Conservation (phyloP, 92 coral and sea anemone species). For the Diadumene lineata region DNA sequence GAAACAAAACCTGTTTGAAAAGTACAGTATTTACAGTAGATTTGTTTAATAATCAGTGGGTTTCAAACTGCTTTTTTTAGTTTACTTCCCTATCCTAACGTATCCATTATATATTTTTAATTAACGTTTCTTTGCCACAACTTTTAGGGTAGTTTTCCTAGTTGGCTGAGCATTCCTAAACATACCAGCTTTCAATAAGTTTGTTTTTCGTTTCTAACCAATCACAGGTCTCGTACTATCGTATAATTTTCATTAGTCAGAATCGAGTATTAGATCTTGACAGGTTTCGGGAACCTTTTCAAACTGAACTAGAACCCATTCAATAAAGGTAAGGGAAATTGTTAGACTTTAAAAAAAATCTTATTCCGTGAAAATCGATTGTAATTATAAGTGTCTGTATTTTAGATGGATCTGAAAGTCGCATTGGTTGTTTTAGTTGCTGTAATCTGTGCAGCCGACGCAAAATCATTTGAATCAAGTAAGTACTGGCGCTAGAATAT, state of each 20-base stretch:
- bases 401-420: slow-evolving; percentile 55
- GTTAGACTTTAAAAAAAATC: neutral
- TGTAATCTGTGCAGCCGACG: slow-evolving; percentile 36
- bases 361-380: neutral
- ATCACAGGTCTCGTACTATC: neutral
- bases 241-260: slow-evolving; percentile 10
- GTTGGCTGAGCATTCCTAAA: slow-evolving; percentile 22
- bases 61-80: neutral
- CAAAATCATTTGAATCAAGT: slow-evolving; percentile 43
- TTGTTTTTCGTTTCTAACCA: slow-evolving; percentile 23
- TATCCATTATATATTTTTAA: neutral
- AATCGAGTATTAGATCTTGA: slow-evolving; percentile 24
- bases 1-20: no score
- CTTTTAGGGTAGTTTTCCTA: slow-evolving; percentile 18
- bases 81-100: neutral
- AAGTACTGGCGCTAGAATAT: no score
- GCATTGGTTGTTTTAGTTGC: slow-evolving; percentile 38
- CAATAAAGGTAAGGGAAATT: neutral
- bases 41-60: no score
- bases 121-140: neutral
- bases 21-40: no score
- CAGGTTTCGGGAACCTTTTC: slow-evolving; percentile 10
- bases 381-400: neutral
- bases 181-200: slow-evolving; percentile 40
- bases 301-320: neutral